Conservation (phyloP, 2,888 invertebrate species). For the Sthenelais limicola region DNA sequence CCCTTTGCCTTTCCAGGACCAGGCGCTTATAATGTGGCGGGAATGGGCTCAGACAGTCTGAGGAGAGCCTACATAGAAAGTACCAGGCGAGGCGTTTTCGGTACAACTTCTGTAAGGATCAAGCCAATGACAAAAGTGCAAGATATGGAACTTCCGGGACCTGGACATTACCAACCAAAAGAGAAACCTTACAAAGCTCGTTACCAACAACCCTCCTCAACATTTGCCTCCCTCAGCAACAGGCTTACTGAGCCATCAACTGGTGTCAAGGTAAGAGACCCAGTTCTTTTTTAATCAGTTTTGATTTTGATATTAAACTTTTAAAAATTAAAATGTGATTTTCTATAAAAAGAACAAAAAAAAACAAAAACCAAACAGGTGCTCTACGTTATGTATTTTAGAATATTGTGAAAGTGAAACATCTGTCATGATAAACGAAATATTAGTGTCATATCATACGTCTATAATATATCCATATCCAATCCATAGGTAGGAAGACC, state of each 20-base stretch:
- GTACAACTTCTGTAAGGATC: slow-evolving; percentile 66
- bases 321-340: too few relatives aligned
- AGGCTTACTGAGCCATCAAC: slow-evolving; percentile 57
- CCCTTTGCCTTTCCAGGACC: slow-evolving; percentile 60
- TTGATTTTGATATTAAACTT: too few relatives aligned
- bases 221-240: slow-evolving; percentile 68
- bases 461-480: too few relatives aligned
- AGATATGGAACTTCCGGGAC: slow-evolving; percentile 65
- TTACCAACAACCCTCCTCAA: slow-evolving; percentile 66
- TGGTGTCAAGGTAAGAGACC: slow-evolving; percentile 51
- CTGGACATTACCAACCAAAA: slow-evolving; percentile 68
- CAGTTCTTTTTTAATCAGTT: too few relatives aligned
- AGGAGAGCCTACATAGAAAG: slow-evolving; percentile 70
- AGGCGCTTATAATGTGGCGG: slow-evolving; percentile 69
- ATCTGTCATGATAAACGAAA: too few relatives aligned
- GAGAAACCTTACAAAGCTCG: slow-evolving; percentile 62
- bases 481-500: too few relatives aligned
- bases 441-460: too few relatives aligned
- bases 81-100: slow-evolving; percentile 70
- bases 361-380: too few relatives aligned
- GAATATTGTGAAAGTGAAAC: too few relatives aligned
- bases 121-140: slow-evolving; percentile 61
- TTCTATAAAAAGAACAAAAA: too few relatives aligned
- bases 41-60: slow-evolving; percentile 71
- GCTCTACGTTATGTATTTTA: too few relatives aligned